phyloP scores from a whole-genome alignment of 2,888 invertebrate species.

The Morinoia aosen region DNA sequence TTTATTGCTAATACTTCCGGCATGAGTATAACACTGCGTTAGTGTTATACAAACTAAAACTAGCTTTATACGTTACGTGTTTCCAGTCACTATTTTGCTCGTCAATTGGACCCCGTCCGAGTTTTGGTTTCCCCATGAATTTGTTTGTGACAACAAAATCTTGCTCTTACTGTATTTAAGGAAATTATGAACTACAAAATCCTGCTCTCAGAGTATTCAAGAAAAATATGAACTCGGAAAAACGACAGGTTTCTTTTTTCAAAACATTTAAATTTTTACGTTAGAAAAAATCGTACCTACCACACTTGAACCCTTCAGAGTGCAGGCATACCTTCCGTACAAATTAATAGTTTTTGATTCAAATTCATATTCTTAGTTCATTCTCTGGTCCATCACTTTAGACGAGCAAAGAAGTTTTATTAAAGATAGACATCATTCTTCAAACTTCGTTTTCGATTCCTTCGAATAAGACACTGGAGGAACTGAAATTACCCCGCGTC shows the following conservation, averaged over 20 bases:
- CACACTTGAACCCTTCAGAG: too few relatives aligned
- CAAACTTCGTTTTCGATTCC: not conserved
- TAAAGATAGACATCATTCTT: not conserved
- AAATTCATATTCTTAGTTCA: not conserved
- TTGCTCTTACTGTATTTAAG: too few relatives aligned
- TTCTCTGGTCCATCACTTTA: not conserved
- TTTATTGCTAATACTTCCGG: too few relatives aligned
- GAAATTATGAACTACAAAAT: too few relatives aligned
- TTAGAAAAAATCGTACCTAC: too few relatives aligned
- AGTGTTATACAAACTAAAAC: not conserved
- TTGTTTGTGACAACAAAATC: not conserved
- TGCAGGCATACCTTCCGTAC: too few relatives aligned
- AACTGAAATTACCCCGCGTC: not conserved
- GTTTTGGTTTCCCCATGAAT: not conserved
- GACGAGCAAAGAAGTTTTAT: not conserved
- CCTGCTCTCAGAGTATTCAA: not conserved
- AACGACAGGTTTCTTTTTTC: not conserved
- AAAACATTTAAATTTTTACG: too few relatives aligned
- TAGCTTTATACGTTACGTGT: not conserved
- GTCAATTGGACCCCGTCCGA: not conserved
- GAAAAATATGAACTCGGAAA: not conserved
- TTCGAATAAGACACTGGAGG: not conserved
- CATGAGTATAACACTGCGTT: not conserved
- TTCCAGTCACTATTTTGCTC: not conserved
- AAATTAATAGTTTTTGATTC: too few relatives aligned